Evolutionary conservation across 2,888 invertebrate species (phyloP).

Genomic region (Agrotis clavis): DNA sequence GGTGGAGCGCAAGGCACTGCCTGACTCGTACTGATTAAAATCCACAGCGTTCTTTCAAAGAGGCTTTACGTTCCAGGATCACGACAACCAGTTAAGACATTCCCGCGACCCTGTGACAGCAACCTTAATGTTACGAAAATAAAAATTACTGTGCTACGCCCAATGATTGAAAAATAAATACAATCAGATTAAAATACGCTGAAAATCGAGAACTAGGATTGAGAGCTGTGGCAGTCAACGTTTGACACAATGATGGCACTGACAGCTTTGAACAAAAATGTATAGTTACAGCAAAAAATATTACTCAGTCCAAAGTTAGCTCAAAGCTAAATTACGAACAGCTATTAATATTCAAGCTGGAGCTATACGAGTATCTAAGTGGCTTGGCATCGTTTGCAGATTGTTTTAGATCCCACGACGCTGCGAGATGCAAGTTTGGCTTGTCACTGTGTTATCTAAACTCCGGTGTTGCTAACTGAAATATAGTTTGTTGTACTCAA

Average conservation of each 20-base stretch:
- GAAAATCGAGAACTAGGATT: neutral
- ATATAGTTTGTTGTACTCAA: conserved; percentile 13
- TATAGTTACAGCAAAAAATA: neutral
- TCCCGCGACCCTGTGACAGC: neutral
- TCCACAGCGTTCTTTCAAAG: too few species aligned
- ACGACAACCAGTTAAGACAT: too few species aligned
- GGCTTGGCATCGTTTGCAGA: conserved; percentile 54
- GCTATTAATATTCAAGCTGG: conserved; percentile 39
- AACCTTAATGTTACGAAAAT: neutral
- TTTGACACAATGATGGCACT: neutral
- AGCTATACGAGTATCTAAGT: conserved; percentile 41
- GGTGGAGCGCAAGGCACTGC: too few species aligned
- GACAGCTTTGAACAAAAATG: neutral
- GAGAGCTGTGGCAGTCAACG: neutral
- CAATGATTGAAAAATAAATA: neutral
- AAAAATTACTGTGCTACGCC: neutral
- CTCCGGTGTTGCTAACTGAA: conserved; percentile 41
- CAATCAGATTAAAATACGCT: neutral
- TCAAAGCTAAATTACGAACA: conserved; percentile 9
- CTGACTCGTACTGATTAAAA: too few species aligned
- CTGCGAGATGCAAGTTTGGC: conserved; percentile 38
- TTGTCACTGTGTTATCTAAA: conserved; percentile 47
- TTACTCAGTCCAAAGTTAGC: neutral
- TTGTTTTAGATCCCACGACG: conserved; percentile 49
- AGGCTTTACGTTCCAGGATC: too few species aligned